phyloP scores from a whole-genome alignment of 2,888 invertebrate genomes.

The Pristionchus mayeri region DNA sequence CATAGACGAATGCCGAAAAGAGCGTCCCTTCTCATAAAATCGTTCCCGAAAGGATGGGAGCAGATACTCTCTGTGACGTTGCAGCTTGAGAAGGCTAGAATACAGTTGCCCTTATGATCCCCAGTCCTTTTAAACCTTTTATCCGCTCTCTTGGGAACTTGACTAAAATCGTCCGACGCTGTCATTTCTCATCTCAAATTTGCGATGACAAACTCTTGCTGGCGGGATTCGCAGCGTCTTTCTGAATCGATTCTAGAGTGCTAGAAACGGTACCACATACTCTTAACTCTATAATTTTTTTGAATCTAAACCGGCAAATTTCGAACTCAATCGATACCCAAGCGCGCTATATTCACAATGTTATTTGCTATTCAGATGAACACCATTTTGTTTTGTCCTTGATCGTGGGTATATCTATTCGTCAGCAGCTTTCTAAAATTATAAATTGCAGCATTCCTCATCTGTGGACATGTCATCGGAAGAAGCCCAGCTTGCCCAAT shows the following conservation, averaged over 20 bases:
- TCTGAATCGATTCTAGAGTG: too few relatives aligned
- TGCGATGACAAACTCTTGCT: neutral
- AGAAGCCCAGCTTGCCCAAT: slow-evolving; percentile 80
- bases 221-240: too few relatives aligned
- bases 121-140: neutral
- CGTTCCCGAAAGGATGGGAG: neutral
- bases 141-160: neutral
- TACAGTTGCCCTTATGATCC: neutral
- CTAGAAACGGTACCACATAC: neutral
- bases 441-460: neutral
- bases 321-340: too few relatives aligned
- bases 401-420: too few relatives aligned
- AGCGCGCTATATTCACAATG: neutral
- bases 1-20: neutral
- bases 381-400: too few relatives aligned
- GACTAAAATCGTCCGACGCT: neutral
- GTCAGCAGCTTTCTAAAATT: too few relatives aligned
- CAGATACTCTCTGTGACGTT: neutral
- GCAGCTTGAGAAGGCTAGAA: neutral
- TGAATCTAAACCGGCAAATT: too few relatives aligned
- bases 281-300: neutral
- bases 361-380: neutral
- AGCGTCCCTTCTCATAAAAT: slow-evolving; percentile 16
- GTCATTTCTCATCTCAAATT: slow-evolving; percentile 39
- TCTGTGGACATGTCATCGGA: slow-evolving; percentile 54